These are phyloP conservation scores for Antennarius striatus DNA, from an alignment of 2,113 vertebrate species.

Conservation along the genomic window DNA sequence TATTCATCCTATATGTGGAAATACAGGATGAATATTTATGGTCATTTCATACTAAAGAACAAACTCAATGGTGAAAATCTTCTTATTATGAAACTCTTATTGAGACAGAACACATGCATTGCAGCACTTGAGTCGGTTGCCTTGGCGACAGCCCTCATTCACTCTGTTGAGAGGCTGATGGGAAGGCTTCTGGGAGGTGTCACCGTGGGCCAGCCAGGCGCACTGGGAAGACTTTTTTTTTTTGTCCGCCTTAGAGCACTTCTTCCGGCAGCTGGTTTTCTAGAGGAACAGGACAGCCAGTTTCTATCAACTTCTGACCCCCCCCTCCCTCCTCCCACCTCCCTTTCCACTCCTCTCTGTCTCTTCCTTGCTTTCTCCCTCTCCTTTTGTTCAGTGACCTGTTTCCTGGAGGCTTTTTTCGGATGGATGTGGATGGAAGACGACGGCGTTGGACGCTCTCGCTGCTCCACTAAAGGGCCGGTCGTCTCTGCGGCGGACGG, in stretches of 20 bases:
- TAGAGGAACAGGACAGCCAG: constrained; percentile 63
- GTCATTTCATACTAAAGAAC: too few relatives aligned
- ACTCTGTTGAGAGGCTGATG: constrained; percentile 38
- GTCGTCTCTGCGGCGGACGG: neutral
- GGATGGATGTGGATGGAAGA: constrained; percentile 36
- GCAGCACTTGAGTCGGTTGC: constrained; percentile 38
- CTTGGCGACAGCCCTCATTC: constrained; percentile 54
- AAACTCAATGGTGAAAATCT: neutral
- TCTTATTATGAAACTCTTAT: neutral
- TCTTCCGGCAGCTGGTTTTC: constrained; percentile 72
- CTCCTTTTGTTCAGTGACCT: constrained; percentile 67
- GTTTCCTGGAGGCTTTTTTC: constrained; percentile 69
- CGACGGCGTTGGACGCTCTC: constrained; percentile 45
- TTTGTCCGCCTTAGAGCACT: constrained; percentile 53
- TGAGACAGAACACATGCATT: neutral
- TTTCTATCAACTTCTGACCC: constrained; percentile 65
- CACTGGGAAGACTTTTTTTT: constrained; percentile 46
- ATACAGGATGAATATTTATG: too few relatives aligned
- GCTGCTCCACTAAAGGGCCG: neutral
- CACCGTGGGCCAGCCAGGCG: constrained; percentile 22
- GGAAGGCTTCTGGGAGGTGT: constrained; percentile 51
- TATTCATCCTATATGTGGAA: too few relatives aligned
- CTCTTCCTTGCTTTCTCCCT: constrained; percentile 15
- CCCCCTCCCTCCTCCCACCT: constrained; percentile 19
- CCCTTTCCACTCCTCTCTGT: constrained; percentile 1